These are phyloP conservation scores for Pampusana beccarii DNA, from an alignment of 2,113 vertebrate genomes.

Conservation along the genomic window DNA sequence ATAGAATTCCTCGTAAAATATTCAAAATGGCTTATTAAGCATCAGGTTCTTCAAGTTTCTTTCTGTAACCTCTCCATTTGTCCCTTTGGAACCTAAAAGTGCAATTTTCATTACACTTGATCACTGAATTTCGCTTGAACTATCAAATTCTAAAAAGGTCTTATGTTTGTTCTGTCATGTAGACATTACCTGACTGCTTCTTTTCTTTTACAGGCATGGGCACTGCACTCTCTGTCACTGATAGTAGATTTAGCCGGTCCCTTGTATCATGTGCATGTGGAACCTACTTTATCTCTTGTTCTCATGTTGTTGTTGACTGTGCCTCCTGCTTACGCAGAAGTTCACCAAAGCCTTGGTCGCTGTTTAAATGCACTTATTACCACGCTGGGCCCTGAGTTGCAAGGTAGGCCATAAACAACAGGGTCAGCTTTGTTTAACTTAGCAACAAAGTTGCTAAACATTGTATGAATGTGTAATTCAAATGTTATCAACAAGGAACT, in stretches of 20 bases:
- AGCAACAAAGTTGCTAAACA: not conserved
- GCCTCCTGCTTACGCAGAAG: constrained; percentile 85
- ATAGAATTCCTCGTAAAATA: not conserved
- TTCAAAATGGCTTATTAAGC: not conserved
- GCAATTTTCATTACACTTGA: not conserved
- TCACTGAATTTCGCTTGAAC: not conserved
- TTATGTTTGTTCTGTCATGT: not conserved
- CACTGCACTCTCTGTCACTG: constrained; percentile 88
- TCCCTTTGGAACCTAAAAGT: not conserved
- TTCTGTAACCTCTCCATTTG: not conserved
- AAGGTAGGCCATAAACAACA: constrained; percentile 68
- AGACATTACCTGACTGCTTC: not conserved
- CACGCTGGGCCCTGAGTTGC: constrained; percentile 81
- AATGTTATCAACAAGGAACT: not conserved
- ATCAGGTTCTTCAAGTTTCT: not conserved
- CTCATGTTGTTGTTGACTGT: constrained; percentile 84
- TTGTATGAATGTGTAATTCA: not conserved
- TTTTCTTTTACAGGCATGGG: constrained; percentile 82
- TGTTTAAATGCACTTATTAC: constrained; percentile 84
- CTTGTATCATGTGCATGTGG: constrained; percentile 82
- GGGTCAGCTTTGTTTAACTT: not conserved
- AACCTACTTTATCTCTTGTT: constrained; percentile 84
- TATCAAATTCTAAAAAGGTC: not conserved
- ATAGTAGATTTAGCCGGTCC: constrained; percentile 86
- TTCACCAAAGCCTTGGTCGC: constrained; percentile 86